Evolutionary conservation across 2,113 vertebrate genomes (phyloP), one percentile per base, ranked within the genome.

Genomic region (Echinops telfairi): DNA sequence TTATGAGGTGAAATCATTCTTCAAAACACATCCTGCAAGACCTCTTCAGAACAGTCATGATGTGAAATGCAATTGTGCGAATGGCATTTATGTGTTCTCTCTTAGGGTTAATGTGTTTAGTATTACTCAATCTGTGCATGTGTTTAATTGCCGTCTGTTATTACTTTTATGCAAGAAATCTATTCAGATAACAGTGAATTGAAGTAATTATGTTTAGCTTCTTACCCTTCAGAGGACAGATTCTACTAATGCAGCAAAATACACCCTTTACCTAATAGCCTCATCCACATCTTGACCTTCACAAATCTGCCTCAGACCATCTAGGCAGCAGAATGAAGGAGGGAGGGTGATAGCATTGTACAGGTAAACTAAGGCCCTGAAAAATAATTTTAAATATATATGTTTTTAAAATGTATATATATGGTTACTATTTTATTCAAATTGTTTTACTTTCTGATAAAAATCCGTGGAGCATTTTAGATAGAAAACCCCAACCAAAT

Each of bases 131-230:
- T 88, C 84, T 94, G 95, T 92, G 85, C 91, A 60, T 92, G 84
- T 85, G 57, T 89, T 93, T 95, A 84, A 96, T 89, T 95, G 92
- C 95, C 91, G 96, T 94, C 91, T 94, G 96, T 87, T 91, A 88
- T 82, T 93, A 81, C 92, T 95, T 95, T 86, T 66, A 93, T 80
- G 83, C 81, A 90, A 66, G 76, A 82, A 95, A 95, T 82, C 38
- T 53, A 96, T 64, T 73, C 91, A 94, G 58, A 92, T 36, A 79
- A 47, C 68, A 92, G 68, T 33, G 78, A 94, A 95, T 93, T 58
- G 76, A 88, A 81, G 62, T 87, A 91, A 86, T 93, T 88, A 85
- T 68, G 58, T 58, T 71, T 95, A 87, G 91, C 64, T 91, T 90
- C 33, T 16, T 7, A 85, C 90, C 76, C 58, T 91, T 83, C 79